phyloP scores from a whole-genome alignment of 2,797 vertebrate genomes.

The Bradypodion pumilum region DNA sequence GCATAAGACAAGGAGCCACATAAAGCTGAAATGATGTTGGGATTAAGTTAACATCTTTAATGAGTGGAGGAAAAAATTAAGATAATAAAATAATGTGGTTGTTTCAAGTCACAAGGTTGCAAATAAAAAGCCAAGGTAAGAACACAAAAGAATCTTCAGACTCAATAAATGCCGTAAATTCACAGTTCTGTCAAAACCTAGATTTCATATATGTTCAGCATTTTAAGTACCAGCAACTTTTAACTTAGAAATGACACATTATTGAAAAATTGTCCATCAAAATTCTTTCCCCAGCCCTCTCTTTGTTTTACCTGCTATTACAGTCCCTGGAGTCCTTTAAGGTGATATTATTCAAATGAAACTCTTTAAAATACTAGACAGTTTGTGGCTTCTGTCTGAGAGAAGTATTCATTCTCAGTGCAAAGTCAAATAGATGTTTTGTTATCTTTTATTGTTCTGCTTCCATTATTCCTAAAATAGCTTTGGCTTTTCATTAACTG shows the following conservation, averaged over 20 bases:
- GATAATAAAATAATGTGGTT: not conserved
- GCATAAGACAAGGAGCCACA: too few relatives aligned
- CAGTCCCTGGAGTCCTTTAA: conserved; percentile 1
- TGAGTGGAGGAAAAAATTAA: not conserved
- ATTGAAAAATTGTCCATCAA: not conserved
- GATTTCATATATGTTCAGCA: not conserved
- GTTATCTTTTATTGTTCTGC: conserved; percentile 18
- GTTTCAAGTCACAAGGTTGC: not conserved
- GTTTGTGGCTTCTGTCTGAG: conserved; percentile 8
- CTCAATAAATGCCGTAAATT: not conserved
- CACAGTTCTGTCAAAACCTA: not conserved
- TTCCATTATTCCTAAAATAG: conserved; percentile 6
- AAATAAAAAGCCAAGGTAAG: not conserved
- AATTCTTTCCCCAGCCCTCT: not conserved
- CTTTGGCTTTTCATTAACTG: conserved; percentile 19
- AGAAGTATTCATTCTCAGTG: not conserved
- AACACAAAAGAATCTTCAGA: not conserved
- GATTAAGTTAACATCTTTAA: not conserved
- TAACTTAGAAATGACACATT: not conserved
- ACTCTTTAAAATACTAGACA: conserved; percentile 37
- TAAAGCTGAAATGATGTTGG: not conserved
- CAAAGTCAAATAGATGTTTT: conserved; percentile 29
- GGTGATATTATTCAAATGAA: conserved; percentile 31
- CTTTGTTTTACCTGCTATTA: not conserved
- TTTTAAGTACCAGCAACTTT: not conserved